Percentiles rank a stretch among this genome's conserved stretches.
Conservation (phyloP, 1,140 invertebrate species). For the Doryteuthis pealeii region DNA sequence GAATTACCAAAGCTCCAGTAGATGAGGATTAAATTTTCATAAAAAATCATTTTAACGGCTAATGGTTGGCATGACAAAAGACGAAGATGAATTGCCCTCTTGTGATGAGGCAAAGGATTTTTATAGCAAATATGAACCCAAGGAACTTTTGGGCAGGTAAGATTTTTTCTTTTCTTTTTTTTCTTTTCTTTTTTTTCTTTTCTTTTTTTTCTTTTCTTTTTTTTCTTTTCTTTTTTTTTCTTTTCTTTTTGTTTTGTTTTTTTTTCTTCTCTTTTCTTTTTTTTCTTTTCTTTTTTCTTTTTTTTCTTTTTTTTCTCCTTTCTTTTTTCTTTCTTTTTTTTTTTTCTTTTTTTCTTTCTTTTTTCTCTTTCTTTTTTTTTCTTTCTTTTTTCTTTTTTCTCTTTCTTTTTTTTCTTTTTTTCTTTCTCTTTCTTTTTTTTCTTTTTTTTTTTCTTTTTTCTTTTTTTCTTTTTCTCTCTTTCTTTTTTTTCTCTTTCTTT, state of each 20-base stretch:
- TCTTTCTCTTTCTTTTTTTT: not conserved
- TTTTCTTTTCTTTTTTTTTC: not conserved
- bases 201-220: not conserved
- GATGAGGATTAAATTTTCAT: too few species aligned
- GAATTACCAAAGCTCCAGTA: too few species aligned
- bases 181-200: not conserved
- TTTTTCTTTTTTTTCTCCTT: not conserved
- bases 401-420: not conserved
- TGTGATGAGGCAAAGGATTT: slow-evolving; percentile 66
- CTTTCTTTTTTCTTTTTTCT: not conserved
- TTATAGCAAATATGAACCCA: slow-evolving; percentile 97
- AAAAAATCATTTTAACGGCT: too few species aligned
- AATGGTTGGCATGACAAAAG: slow-evolving; percentile 21
- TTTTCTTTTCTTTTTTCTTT: not conserved
- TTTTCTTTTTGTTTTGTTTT: too few species aligned
- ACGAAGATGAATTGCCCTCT: slow-evolving; percentile 45
- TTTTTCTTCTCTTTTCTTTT: not conserved
- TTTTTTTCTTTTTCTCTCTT: not conserved
- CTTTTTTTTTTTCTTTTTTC: not conserved
- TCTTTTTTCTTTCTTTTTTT: not conserved
- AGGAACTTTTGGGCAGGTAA: slow-evolving; percentile 95
- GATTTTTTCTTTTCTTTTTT: slow-evolving; percentile 35
- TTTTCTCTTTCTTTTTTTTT: not conserved
- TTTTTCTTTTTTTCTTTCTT: not conserved
- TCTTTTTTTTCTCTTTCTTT: too few species aligned